These are phyloP conservation scores for Pteropus alecto DNA, from an alignment of 2,113 vertebrate species.

Conservation along the genomic window DNA sequence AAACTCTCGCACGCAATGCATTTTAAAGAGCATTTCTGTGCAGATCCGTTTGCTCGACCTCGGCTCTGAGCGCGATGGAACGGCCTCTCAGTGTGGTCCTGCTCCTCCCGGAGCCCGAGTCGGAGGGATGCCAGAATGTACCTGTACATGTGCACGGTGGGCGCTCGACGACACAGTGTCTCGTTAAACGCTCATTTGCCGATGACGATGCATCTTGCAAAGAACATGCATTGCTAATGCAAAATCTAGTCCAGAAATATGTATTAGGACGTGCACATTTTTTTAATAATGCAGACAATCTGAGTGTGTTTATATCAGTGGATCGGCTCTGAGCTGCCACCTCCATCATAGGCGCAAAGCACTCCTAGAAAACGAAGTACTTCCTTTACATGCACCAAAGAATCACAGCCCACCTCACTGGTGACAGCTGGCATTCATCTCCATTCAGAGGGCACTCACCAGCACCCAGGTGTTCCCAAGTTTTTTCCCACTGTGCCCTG, in stretches of 20 bases:
- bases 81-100: background rate
- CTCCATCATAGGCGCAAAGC: background rate
- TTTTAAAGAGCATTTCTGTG: slow-evolving; percentile 66
- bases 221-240: slow-evolving; percentile 52
- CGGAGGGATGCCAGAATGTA: background rate
- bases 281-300: slow-evolving; percentile 49
- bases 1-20: slow-evolving; percentile 48
- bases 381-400: background rate
- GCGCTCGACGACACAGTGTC: background rate
- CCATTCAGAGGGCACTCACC: background rate
- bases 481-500: background rate
- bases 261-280: slow-evolving; percentile 51
- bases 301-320: background rate
- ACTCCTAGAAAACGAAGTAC: background rate
- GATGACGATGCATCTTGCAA: slow-evolving; percentile 56
- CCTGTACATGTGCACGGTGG: background rate
- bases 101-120: background rate
- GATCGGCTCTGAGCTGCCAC: background rate
- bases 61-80: background rate
- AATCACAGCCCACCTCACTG: background rate
- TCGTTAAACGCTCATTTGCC: background rate
- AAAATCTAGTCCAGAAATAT: slow-evolving; percentile 43
- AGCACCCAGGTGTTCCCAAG: background rate
- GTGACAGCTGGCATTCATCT: background rate
- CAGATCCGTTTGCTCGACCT: slow-evolving; percentile 24